phyloP scores from a whole-genome alignment of 2,888 invertebrate genomes.

The Tinea trinotella region DNA sequence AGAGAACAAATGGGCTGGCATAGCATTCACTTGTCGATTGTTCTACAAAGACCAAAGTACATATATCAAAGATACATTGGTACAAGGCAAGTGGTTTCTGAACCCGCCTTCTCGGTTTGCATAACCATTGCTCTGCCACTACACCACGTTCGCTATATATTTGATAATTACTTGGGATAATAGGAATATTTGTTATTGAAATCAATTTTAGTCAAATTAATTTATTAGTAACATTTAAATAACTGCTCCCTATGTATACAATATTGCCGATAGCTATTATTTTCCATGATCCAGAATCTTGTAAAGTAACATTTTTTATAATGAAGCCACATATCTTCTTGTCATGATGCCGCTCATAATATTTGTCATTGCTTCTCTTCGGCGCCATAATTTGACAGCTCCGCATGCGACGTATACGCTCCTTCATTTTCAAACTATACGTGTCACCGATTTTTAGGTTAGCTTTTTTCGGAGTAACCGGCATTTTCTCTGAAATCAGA shows the following conservation, averaged over 20 bases:
- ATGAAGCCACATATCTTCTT: slow-evolving; percentile 37
- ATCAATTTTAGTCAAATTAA: not conserved
- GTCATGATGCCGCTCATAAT: slow-evolving; percentile 31
- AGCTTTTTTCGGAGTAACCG: slow-evolving; percentile 23
- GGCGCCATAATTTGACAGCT: slow-evolving; percentile 46
- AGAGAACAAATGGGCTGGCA: too few species aligned
- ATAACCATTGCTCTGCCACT: too few species aligned
- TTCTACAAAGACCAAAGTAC: too few species aligned
- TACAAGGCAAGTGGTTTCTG: too few species aligned
- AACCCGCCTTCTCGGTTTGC: too few species aligned
- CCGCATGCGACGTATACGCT: slow-evolving; percentile 34
- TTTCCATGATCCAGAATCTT: slow-evolving; percentile 44
- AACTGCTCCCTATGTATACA: slow-evolving; percentile 30
- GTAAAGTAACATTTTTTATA: slow-evolving; percentile 37
- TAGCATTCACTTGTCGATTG: too few species aligned
- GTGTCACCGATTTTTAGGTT: slow-evolving; percentile 32
- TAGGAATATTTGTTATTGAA: too few species aligned
- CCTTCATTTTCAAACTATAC: slow-evolving; percentile 39
- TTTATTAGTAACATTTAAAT: slow-evolving; percentile 6
- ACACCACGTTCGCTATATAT: too few species aligned
- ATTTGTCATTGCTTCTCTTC: slow-evolving; percentile 38
- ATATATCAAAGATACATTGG: too few species aligned
- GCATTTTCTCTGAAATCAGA: slow-evolving; percentile 44
- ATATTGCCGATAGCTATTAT: slow-evolving; percentile 46
- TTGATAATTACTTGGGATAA: too few species aligned